phyloP scores from a whole-genome alignment of 2,888 invertebrate genomes.

The Phortica okadai region DNA sequence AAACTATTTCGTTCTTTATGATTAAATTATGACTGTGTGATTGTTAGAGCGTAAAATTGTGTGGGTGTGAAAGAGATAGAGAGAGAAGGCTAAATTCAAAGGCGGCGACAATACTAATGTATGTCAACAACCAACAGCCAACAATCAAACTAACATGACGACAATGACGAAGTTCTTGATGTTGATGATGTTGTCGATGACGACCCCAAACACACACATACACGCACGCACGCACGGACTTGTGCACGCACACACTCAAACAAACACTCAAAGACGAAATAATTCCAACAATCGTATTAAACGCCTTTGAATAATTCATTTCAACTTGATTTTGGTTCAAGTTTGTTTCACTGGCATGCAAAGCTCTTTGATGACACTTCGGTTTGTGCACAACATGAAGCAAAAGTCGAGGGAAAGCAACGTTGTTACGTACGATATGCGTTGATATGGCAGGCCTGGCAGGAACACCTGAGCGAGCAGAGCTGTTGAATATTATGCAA shows the following conservation, averaged over 20 bases:
- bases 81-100: background rate
- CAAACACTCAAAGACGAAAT: slow-evolving; percentile 25
- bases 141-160: slow-evolving; percentile 36
- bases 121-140: slow-evolving; percentile 35
- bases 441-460: background rate
- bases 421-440: background rate
- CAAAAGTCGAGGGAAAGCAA: background rate
- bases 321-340: slow-evolving; percentile 30
- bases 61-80: background rate
- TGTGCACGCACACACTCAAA: background rate
- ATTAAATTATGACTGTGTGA: slow-evolving; percentile 59
- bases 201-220: slow-evolving; percentile 2
- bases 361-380: too few relatives aligned
- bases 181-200: background rate
- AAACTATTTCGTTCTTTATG: slow-evolving; percentile 65
- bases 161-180: background rate
- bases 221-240: background rate
- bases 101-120: background rate
- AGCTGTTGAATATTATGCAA: background rate
- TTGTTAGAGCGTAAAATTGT: background rate
- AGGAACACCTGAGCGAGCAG: slow-evolving; percentile 2
- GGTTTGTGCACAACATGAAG: background rate
- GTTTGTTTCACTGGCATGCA: background rate
- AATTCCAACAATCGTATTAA: slow-evolving; percentile 60
- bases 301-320: slow-evolving; percentile 66